These are phyloP conservation scores for Notamacropus eugenii DNA, from an alignment of 2,797 vertebrate genomes.

Conservation along the genomic window DNA sequence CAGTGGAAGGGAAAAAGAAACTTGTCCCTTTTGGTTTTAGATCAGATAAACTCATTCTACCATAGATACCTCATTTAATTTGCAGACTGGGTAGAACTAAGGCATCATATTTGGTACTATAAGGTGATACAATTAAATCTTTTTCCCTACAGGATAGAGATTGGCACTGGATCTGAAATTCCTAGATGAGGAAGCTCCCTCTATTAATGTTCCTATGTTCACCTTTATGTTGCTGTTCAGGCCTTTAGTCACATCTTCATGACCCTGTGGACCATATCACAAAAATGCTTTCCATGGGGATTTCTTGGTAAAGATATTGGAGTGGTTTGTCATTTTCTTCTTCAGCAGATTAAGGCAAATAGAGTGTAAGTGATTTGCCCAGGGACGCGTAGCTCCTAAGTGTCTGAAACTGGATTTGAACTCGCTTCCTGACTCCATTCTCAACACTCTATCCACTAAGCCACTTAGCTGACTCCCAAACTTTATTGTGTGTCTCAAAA, in stretches of 20 bases:
- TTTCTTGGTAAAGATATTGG: not conserved
- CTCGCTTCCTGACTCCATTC: not conserved
- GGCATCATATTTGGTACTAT: not conserved
- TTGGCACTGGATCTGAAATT: not conserved
- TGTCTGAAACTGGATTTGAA: not conserved
- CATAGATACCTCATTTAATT: conserved; percentile 16
- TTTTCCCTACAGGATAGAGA: not conserved
- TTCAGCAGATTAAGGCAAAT: not conserved
- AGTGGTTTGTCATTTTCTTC: not conserved
- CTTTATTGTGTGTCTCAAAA: not conserved
- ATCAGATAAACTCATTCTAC: conserved; percentile 36
- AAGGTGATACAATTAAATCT: not conserved
- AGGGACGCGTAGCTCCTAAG: not conserved
- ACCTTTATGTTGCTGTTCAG: not conserved
- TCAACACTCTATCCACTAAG: not conserved
- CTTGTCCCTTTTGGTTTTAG: not conserved
- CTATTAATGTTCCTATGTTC: not conserved
- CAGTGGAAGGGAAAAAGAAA: not conserved
- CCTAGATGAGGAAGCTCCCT: not conserved
- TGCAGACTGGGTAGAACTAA: conserved; percentile 1
- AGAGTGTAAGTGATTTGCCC: not conserved
- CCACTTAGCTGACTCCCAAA: not conserved
- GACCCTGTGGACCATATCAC: not conserved
- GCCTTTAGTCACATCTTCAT: too few relatives aligned
- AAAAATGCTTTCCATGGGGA: not conserved